Percentiles rank a stretch among this genome's conserved stretches.
Conservation (phyloP, 2,113 vertebrate species). For the Pelvicachromis taeniatus region DNA sequence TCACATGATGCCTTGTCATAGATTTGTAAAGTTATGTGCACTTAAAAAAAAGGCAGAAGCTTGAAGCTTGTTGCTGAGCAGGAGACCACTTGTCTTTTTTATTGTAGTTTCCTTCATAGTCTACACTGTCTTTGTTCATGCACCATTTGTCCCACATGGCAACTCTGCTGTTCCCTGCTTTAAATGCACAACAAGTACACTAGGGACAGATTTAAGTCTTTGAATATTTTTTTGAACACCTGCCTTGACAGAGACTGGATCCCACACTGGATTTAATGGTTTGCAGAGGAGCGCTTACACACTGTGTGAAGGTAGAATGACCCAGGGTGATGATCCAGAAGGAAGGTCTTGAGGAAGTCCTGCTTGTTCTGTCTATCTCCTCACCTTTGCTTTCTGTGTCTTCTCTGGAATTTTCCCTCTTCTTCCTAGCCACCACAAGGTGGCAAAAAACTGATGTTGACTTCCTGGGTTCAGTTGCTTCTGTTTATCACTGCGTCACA, state of each 20-base stretch:
- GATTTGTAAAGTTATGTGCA: fast-evolving
- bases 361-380: neutral
- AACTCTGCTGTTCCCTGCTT: neutral
- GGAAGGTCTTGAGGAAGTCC: neutral
- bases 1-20: neutral
- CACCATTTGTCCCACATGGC: fast-evolving
- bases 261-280: neutral
- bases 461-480: neutral
- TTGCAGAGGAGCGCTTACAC: neutral
- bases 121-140: neutral
- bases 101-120: neutral
- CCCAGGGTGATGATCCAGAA: neutral
- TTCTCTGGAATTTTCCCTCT: neutral
- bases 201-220: neutral
- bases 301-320: neutral
- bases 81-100: fast-evolving
- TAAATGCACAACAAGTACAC: neutral
- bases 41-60: neutral
- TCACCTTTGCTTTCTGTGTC: neutral
- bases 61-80: neutral
- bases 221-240: neutral
- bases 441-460: neutral
- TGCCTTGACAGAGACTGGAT: neutral
- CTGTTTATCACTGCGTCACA: neutral
- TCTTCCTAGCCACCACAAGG: neutral